Evolutionary conservation across 23 tunicate species (phyloP), one percentile per base, ranked within the genome.

Genomic region (Styela clava): DNA sequence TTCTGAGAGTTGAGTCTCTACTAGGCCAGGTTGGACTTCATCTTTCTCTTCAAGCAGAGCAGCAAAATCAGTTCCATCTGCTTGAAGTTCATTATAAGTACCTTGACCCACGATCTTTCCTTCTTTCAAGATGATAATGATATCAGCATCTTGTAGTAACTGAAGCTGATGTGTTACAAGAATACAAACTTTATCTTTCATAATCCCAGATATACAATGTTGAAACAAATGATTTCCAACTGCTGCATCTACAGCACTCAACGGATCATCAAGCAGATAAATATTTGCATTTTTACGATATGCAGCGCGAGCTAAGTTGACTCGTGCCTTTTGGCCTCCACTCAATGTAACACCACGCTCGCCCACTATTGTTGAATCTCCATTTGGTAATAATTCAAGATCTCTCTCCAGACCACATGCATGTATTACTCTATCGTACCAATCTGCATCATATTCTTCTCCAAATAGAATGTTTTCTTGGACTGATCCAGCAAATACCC

Each of bases 241-340:
- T 16, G 83, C 28, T 5, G 92, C 78, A 86, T 95, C 99, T 27
- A 95, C 92, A 0, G 99, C 99, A 73, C 91, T 80, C 24, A 95
- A 79, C n/a, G 99, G 99, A 74, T 95, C 99, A 68, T 95, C 99
- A 35, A 95, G 32, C 16, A 95, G 74, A 1, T 52, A 79, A 18
- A 95, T 69, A 63, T 86, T 85, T 9, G 79, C 63, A 29, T 86
- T 62, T 36, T 73, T 69, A 19, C 95, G 79, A 68, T 95, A 95
- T 24, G 85, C 95, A 3, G 88, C 85, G 74, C 99, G 73, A 9
- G 99, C 99, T 23, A 95, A 83, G 63, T 93, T 90, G 12, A 95
- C 88, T 35, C 99, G 32, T 22, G 99, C 99, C 83, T 89, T 89
- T 83, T 95, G 99, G 1, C 99, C 99, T 18, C 99, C 99, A 76